Evolutionary conservation across 1,140 invertebrate species (phyloP).

Genomic region (Mercenaria mercenaria): DNA sequence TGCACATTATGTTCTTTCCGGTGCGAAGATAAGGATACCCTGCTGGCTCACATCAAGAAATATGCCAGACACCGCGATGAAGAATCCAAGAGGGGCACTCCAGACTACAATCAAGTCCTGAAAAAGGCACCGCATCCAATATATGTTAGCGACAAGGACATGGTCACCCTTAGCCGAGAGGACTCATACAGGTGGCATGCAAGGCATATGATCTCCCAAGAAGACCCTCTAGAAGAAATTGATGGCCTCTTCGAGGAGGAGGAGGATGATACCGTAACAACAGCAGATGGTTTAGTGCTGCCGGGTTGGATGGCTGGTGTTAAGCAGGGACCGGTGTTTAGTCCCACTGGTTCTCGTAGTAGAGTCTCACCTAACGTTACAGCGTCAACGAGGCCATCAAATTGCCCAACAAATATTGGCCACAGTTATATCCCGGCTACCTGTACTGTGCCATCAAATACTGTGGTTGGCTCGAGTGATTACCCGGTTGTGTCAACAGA

Average conservation of each 20-base stretch:
- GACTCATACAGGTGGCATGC: not conserved
- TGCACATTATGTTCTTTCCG: constrained; percentile 10
- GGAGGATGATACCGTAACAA: not conserved
- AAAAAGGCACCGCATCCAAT: not conserved
- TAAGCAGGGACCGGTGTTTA: not conserved
- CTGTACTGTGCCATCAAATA: too few species aligned
- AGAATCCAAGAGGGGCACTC: not conserved
- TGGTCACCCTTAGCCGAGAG: not conserved
- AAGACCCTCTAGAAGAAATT: not conserved
- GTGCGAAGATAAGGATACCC: not conserved
- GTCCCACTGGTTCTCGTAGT: too few species aligned
- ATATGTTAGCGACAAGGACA: not conserved
- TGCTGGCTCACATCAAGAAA: not conserved
- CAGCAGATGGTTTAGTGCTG: not conserved
- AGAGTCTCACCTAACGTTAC: too few species aligned
- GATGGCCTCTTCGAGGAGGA: not conserved
- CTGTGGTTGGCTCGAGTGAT: not conserved
- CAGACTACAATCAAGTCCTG: not conserved
- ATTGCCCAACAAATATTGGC: too few species aligned
- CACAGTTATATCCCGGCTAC: too few species aligned
- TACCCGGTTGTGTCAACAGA: not conserved
- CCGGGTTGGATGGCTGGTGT: not conserved
- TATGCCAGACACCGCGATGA: not conserved
- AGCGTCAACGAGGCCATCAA: too few species aligned
- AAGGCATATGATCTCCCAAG: not conserved